A percentile compares a stretch with the other conserved stretches of the same genome.
Conservation (phyloP, 2,113 vertebrate species). For the Fregata magnificens region DNA sequence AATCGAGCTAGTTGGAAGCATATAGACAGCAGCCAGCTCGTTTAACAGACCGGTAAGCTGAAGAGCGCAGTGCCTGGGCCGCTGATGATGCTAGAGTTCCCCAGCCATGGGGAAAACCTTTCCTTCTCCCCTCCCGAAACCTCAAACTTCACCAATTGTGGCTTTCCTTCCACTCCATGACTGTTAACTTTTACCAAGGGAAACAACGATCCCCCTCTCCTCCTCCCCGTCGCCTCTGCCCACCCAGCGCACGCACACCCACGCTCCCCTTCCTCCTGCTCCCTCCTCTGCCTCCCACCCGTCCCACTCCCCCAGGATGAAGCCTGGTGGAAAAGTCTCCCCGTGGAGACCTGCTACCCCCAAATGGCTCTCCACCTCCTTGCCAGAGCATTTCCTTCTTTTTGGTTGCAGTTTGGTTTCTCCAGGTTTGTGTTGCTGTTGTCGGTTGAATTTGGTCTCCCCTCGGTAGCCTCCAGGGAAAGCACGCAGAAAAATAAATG, state of each 20-base stretch:
- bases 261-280: rapidly evolving
- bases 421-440: background rate
- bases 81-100: background rate
- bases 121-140: background rate
- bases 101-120: background rate
- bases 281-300: background rate
- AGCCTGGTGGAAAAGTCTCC: background rate
- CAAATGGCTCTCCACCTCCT: background rate
- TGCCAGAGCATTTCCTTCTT: background rate
- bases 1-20: slow-evolving; percentile 11
- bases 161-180: background rate
- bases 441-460: background rate
- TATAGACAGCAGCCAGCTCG: background rate
- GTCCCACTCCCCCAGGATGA: background rate
- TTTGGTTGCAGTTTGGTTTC: background rate
- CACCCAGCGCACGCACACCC: background rate
- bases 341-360: background rate
- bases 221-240: background rate
- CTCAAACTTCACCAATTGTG: background rate
- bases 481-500: background rate
- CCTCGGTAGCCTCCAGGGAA: background rate
- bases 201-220: background rate
- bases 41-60: background rate
- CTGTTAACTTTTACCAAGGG: background rate
- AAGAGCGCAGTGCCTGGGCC: background rate